Conservation (phyloP, 2,888 invertebrate species). For the Isoperla grammatica region DNA sequence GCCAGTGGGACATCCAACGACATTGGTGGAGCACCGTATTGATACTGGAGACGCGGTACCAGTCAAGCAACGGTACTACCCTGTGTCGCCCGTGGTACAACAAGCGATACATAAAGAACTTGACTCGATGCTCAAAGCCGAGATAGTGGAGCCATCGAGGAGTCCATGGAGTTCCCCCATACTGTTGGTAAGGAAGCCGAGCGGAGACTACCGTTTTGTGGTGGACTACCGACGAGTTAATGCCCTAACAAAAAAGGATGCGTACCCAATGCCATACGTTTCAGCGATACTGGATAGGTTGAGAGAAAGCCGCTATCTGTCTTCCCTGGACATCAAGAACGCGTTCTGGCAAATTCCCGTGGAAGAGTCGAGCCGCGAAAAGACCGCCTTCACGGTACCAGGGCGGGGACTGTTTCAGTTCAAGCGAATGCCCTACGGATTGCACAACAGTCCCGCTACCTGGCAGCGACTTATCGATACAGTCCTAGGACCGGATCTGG, state of each 20-base stretch:
- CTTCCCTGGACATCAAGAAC: conserved; percentile 38
- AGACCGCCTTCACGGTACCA: conserved; percentile 7
- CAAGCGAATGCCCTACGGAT: not conserved
- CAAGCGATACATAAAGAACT: not conserved
- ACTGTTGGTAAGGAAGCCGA: not conserved
- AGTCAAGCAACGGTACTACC: not conserved
- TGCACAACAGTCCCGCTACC: too few species aligned
- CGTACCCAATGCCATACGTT: conserved; percentile 36
- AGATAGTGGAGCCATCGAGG: not conserved
- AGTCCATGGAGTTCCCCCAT: not conserved
- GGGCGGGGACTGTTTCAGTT: not conserved
- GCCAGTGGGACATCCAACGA: not conserved
- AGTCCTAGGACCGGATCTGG: not conserved
- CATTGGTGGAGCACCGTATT: not conserved
- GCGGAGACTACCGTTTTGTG: not conserved
- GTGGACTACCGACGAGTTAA: not conserved
- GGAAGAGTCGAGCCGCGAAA: conserved; percentile 25
- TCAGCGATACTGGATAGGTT: conserved; percentile 35
- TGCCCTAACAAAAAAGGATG: conserved; percentile 35
- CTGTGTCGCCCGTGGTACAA: not conserved
- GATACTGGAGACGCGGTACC: not conserved
- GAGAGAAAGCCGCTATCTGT: conserved; percentile 35
- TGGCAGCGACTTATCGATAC: not conserved
- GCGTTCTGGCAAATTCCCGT: conserved; percentile 35
- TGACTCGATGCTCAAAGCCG: not conserved